A percentile compares a stretch with the other conserved stretches of the same genome.
phyloP scores from a whole-genome alignment of 92 coral and sea anemone species.

The Desmophyllum pertusum region DNA sequence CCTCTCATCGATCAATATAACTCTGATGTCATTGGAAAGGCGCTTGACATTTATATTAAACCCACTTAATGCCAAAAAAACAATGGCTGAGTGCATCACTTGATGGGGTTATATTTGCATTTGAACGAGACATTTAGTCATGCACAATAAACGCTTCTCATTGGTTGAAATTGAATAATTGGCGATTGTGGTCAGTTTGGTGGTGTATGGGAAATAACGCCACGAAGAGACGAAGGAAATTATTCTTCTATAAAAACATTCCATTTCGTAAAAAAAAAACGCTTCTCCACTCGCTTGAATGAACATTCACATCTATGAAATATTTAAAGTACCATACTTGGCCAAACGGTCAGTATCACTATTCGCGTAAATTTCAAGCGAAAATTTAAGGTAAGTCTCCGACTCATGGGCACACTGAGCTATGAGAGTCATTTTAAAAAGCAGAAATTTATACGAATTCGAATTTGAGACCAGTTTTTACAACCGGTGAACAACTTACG shows the following conservation, averaged over 20 bases:
- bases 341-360: neutral
- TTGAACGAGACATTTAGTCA: constrained; percentile 28
- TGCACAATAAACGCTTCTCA: neutral
- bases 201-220: neutral
- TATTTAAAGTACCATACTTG: constrained; percentile 17
- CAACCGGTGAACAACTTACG: constrained; percentile 11
- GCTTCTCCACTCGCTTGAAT: neutral
- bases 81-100: constrained; percentile 16
- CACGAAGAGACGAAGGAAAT: neutral
- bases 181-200: neutral
- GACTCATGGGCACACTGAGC: neutral
- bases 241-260: neutral
- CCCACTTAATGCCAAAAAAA: constrained; percentile 2
- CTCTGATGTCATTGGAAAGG: constrained; percentile 32
- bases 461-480: neutral
- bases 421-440: neutral
- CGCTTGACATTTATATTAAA: constrained; percentile 25
- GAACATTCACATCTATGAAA: neutral
- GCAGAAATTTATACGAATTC: neutral
- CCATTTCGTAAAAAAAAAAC: neutral
- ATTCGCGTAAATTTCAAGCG: neutral
- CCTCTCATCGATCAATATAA: constrained; percentile 20
- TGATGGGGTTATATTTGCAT: neutral
- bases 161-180: neutral
- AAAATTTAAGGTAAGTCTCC: neutral